Evolutionary conservation across 2,113 vertebrate species (phyloP).

Genomic region (Notothenia coriiceps): DNA sequence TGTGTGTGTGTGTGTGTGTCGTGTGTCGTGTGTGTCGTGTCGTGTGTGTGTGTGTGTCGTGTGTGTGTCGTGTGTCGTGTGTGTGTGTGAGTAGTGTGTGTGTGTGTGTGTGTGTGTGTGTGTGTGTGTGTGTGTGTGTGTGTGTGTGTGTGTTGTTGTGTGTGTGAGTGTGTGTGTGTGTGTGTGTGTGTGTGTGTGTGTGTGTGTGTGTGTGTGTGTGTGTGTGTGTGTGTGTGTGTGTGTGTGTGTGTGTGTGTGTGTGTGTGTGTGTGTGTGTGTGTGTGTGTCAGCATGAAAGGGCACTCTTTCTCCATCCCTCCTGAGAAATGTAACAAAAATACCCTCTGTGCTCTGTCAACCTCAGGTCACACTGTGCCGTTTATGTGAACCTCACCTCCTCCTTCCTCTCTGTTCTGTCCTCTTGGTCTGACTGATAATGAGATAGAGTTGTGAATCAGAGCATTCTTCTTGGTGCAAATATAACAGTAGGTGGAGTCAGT

Average conservation of each 20-base stretch:
- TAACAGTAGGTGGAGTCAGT: slow-evolving; percentile 1
- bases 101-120: slow-evolving; percentile 46
- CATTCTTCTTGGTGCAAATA: slow-evolving; percentile 28
- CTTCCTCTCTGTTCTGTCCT: slow-evolving; percentile 22
- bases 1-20: slow-evolving; percentile 37
- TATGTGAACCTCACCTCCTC: slow-evolving; percentile 35
- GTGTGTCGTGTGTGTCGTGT: slow-evolving; percentile 46
- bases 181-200: slow-evolving; percentile 35
- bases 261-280: slow-evolving; percentile 18
- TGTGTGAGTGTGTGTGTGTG: slow-evolving; percentile 47
- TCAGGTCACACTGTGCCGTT: slow-evolving; percentile 55
- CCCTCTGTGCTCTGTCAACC: slow-evolving; percentile 65
- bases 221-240: slow-evolving; percentile 35
- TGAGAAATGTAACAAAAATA: slow-evolving; percentile 63
- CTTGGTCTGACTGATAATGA: slow-evolving; percentile 35
- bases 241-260: slow-evolving; percentile 31
- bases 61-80: slow-evolving; percentile 34
- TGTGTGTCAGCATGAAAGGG: slow-evolving; percentile 61
- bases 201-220: slow-evolving; percentile 27
- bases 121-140: slow-evolving; percentile 34
- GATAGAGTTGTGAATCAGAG: slow-evolving; percentile 2
- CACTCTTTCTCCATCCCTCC: slow-evolving; percentile 53
- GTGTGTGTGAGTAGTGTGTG: slow-evolving; percentile 14
- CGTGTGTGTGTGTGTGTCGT: too few species aligned
- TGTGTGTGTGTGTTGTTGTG: slow-evolving; percentile 38